Base-by-base conservation (phyloP, 2,888 invertebrate species). In the Biston betularia region DNA sequence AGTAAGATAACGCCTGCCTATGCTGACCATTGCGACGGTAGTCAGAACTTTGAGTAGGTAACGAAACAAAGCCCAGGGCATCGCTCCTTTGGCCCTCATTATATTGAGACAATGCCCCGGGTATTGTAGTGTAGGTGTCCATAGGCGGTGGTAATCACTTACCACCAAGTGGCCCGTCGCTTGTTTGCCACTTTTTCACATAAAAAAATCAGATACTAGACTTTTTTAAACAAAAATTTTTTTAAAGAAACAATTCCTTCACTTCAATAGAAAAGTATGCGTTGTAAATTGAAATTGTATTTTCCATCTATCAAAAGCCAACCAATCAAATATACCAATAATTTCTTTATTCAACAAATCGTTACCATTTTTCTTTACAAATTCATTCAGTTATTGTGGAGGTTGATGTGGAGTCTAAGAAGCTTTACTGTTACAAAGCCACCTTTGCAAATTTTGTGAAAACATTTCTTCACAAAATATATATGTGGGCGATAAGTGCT, bases 391-490 rank as follows among this genome's bases (percentile, higher is more conserved):
- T 58, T 24, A 72, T 71, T 74, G 67, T 74, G 67, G 65, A 46
- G 66, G 57, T 42, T 65, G 68, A 65, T 70, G 68, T 72, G 56
- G 65, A 60, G 65, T 68, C 72, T 72, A 71, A 74, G 74, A 70
- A 70, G 74, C 71, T 74, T 74, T 65, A 68, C 68, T 55, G 62
- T 59, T 71, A 70, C 67, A 71, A 72, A 74, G 72, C 69, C 71
- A 72, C 74, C 72, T 74, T 74, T 71, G 67, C 63, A 15, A 33
- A 55, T 48, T 52, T 64, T 56, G 62, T 57, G 60, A 68, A 46
- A 49, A 61, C 60, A 69, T 73, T 69, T 69, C 49, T 42, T 49
- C 15, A 50, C 58, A 73, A 67, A 71, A 65, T 68, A 24, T 38
- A 38, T 6, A 38, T 9, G 38, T 38, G 24, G 59, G 64, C 63